Evolutionary conservation across 2,113 vertebrate species (phyloP).

Genomic region (Balaenoptera acutorostrata): DNA sequence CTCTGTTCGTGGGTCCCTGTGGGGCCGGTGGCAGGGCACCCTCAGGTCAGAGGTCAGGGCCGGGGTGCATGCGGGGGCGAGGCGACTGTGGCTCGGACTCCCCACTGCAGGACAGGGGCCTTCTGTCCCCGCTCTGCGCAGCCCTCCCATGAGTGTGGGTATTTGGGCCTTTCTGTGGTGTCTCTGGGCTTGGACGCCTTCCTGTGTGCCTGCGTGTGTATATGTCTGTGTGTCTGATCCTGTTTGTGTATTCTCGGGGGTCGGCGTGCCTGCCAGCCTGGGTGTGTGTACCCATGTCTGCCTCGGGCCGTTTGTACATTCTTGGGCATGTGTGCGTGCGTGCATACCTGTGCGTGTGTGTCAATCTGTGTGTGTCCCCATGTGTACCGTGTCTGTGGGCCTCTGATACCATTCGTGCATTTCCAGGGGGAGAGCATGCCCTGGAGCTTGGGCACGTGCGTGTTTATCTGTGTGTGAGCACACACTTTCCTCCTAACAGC

Average conservation of each 20-base stretch:
- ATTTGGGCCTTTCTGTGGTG: background rate
- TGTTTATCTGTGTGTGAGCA: background rate
- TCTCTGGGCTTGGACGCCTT: background rate
- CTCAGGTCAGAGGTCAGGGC: no score
- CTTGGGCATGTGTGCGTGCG: background rate
- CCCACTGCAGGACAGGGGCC: background rate
- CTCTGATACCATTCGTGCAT: background rate
- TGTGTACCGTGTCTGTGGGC: background rate
- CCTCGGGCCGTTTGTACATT: background rate
- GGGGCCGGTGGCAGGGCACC: no score
- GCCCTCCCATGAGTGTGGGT: rapidly evolving
- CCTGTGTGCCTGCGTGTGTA: background rate
- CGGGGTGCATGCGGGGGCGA: background rate
- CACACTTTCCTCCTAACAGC: constrained; percentile 17
- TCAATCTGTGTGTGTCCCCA: background rate
- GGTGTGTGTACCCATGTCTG: background rate
- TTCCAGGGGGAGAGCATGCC: background rate
- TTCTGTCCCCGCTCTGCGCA: background rate
- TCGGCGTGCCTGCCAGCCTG: background rate
- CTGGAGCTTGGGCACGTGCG: background rate
- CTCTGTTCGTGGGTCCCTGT: background rate
- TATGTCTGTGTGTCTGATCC: background rate
- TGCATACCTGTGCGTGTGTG: background rate
- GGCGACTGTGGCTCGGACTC: background rate
- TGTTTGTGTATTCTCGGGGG: background rate